Conservation (phyloP, 2,888 invertebrate genomes). For the Aspidiotus rigidus region DNA sequence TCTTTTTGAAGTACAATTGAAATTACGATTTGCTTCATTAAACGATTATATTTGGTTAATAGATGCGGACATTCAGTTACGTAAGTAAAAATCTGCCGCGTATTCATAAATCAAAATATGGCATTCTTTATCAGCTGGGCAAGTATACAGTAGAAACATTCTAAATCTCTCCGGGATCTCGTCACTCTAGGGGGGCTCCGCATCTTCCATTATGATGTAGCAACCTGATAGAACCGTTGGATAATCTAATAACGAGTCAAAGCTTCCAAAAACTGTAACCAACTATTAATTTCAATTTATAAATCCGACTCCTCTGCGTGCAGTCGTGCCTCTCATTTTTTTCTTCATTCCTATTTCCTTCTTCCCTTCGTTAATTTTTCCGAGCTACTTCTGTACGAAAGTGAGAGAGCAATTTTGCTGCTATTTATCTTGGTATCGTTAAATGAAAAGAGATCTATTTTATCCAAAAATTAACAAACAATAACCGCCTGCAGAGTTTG, state of each 20-base stretch:
- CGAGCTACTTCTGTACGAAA: not conserved
- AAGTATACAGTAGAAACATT: slow-evolving; percentile 16
- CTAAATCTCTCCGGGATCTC: slow-evolving; percentile 28
- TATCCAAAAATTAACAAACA: slow-evolving; percentile 26
- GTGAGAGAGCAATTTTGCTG: not conserved
- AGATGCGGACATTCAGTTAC: slow-evolving; percentile 29
- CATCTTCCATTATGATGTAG: slow-evolving; percentile 30
- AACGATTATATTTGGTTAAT: slow-evolving; percentile 32
- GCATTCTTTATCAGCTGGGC: not conserved
- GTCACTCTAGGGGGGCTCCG: slow-evolving; percentile 24
- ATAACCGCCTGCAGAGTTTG: slow-evolving; percentile 30
- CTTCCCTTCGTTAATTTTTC: not conserved
- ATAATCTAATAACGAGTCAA: slow-evolving; percentile 31
- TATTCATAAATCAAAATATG: slow-evolving; percentile 32
- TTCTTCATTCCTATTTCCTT: slow-evolving; percentile 6
- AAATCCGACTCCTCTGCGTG: slow-evolving; percentile 24
- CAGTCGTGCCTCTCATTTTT: slow-evolving; percentile 12
- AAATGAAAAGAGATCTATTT: not conserved
- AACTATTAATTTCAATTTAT: slow-evolving; percentile 33
- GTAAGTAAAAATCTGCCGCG: slow-evolving; percentile 24
- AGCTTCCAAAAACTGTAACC: slow-evolving; percentile 26
- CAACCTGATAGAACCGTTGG: slow-evolving; percentile 27
- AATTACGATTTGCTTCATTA: slow-evolving; percentile 31
- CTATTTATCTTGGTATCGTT: slow-evolving; percentile 25
- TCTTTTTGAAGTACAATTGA: slow-evolving; percentile 13